Percentiles rank a stretch among this genome's conserved stretches.
phyloP scores from a whole-genome alignment of 2,888 invertebrate species.

The Drosophila anomelani region DNA sequence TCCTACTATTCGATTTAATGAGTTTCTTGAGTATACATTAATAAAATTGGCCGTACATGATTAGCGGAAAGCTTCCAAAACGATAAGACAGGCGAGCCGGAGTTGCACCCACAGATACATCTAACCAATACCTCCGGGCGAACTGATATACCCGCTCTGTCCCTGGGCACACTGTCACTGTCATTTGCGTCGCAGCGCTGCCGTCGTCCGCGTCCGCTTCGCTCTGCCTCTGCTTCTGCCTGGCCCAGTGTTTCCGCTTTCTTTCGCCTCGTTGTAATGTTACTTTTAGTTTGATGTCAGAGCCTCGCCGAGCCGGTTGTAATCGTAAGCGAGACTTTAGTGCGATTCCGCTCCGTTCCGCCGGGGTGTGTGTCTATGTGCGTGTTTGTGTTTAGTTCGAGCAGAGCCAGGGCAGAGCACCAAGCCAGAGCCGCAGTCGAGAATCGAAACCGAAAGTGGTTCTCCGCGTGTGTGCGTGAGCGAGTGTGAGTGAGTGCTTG shows the following conservation, averaged over 20 bases:
- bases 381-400: constrained; percentile 63
- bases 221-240: constrained; percentile 57
- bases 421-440: constrained; percentile 68
- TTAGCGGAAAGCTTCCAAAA: not conserved
- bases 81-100: not conserved
- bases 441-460: constrained; percentile 52
- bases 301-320: constrained; percentile 77
- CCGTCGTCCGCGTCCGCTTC: constrained; percentile 62
- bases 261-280: constrained; percentile 77
- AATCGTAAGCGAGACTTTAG: constrained; percentile 76
- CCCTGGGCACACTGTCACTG: constrained; percentile 60
- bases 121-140: not conserved
- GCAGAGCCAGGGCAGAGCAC: constrained; percentile 21
- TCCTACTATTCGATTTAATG: too few relatives aligned
- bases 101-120: not conserved
- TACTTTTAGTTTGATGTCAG: constrained; percentile 80
- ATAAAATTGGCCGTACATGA: too few relatives aligned
- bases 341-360: constrained; percentile 69
- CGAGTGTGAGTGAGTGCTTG: constrained; percentile 19
- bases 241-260: constrained; percentile 81
- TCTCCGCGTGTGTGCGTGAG: constrained; percentile 33
- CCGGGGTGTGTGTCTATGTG: constrained; percentile 59
- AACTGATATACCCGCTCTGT: constrained; percentile 39
- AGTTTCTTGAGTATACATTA: too few relatives aligned
- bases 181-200: constrained; percentile 72